Evolutionary conservation across 1,140 invertebrate genomes (phyloP).

Genomic region (Whitmania pigra): DNA sequence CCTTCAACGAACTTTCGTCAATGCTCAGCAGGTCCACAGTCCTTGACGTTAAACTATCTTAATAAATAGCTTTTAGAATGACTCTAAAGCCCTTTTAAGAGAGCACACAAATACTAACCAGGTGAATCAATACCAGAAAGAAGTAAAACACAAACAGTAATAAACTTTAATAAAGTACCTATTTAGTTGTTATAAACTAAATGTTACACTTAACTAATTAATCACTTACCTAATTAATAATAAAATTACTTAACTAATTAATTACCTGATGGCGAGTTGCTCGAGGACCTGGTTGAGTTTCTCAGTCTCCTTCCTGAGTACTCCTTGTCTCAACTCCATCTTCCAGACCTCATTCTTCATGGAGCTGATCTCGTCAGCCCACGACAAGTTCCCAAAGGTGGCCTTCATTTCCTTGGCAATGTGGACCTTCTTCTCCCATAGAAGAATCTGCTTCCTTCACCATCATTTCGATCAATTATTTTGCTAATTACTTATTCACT

Average conservation of each 20-base stretch:
- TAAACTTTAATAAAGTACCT: too few species aligned
- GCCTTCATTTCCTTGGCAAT: constrained; percentile 9
- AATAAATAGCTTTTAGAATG: too few species aligned
- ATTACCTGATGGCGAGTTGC: not conserved
- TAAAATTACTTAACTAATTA: too few species aligned
- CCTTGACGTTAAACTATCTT: not conserved
- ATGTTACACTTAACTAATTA: too few species aligned
- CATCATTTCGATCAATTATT: too few species aligned
- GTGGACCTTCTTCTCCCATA: constrained; percentile 6
- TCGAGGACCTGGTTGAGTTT: not conserved
- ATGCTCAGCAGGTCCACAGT: not conserved
- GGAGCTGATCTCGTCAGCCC: not conserved
- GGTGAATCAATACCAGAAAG: too few species aligned
- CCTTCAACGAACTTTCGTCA: not conserved
- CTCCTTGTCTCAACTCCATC: constrained; percentile 1
- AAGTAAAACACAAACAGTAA: too few species aligned
- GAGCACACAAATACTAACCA: too few species aligned
- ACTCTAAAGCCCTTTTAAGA: too few species aligned
- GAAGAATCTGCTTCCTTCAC: constrained; percentile 1
- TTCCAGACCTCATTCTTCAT: constrained; percentile 9
- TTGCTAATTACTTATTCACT: too few species aligned
- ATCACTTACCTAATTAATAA: too few species aligned
- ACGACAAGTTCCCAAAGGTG: not conserved
- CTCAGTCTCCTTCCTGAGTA: constrained; percentile 3
- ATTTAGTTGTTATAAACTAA: too few species aligned